Conservation (phyloP, 2,113 vertebrate species). For the Eonycteris spelaea region DNA sequence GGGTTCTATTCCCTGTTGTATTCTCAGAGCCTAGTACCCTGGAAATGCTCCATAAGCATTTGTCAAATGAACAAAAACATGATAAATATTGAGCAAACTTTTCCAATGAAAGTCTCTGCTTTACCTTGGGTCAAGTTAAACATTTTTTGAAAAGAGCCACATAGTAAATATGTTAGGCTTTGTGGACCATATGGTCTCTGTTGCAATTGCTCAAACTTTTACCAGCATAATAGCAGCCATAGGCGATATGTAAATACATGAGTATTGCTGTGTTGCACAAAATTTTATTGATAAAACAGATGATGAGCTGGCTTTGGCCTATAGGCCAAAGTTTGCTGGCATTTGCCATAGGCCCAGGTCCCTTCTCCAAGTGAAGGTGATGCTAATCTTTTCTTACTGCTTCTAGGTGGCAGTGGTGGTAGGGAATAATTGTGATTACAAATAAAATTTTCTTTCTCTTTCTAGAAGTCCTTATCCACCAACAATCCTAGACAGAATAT, state of each 20-base stretch:
- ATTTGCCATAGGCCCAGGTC: not conserved
- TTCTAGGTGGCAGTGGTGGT: not conserved
- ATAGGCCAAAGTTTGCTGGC: not conserved
- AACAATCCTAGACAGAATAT: not conserved
- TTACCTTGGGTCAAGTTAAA: not conserved
- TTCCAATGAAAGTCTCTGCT: not conserved
- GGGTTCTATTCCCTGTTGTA: not conserved
- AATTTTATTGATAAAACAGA: not conserved
- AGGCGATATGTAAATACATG: not conserved
- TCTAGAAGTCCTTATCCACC: not conserved
- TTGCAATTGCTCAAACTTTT: not conserved
- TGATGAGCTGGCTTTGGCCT: not conserved
- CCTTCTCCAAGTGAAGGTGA: not conserved
- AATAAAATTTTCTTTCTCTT: not conserved
- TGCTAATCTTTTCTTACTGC: not conserved
- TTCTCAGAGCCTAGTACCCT: not conserved
- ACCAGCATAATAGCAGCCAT: not conserved
- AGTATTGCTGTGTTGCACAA: not conserved
- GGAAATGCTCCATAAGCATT: not conserved
- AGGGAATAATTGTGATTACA: not conserved
- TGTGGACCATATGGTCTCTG: not conserved
- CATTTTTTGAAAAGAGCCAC: not conserved
- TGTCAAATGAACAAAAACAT: not conserved
- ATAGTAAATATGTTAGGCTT: not conserved
- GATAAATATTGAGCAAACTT: not conserved